These are phyloP conservation scores for Hoplias malabaricus DNA, from an alignment of 2,113 vertebrate species.

Conservation along the genomic window DNA sequence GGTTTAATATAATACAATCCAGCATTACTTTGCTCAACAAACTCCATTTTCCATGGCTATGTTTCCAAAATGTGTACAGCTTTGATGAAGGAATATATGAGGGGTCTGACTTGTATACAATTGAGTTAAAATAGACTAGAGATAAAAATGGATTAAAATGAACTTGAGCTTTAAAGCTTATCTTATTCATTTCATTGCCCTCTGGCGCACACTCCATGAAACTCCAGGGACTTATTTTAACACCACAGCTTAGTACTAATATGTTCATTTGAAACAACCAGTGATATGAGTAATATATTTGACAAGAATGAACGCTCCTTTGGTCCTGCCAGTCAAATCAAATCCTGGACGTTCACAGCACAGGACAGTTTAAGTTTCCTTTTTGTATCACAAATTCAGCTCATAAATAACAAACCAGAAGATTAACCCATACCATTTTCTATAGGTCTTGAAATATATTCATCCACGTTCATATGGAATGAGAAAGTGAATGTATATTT, in stretches of 20 bases:
- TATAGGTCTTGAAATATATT: too few relatives aligned
- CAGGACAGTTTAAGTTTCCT: neutral
- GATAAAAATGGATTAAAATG: neutral
- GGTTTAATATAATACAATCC: neutral
- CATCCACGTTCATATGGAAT: too few relatives aligned
- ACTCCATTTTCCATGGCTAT: neutral
- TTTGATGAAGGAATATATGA: neutral
- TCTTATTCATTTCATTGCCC: neutral
- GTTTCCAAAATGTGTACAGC: neutral
- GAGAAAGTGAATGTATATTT: too few relatives aligned
- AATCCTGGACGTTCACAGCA: neutral
- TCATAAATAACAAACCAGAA: too few relatives aligned
- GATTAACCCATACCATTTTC: too few relatives aligned
- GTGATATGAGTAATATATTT: neutral
- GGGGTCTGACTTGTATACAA: neutral
- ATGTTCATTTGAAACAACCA: neutral
- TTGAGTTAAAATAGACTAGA: neutral
- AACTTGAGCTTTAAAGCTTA: neutral
- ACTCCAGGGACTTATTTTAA: neutral
- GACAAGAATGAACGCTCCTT: neutral
- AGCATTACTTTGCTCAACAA: neutral
- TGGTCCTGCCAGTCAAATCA: neutral
- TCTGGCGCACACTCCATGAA: neutral
- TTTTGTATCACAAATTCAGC: neutral
- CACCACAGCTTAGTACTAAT: neutral